These are phyloP conservation scores for Anoplius nigerrimus DNA, from an alignment of 2,888 invertebrate genomes.

Conservation along the genomic window DNA sequence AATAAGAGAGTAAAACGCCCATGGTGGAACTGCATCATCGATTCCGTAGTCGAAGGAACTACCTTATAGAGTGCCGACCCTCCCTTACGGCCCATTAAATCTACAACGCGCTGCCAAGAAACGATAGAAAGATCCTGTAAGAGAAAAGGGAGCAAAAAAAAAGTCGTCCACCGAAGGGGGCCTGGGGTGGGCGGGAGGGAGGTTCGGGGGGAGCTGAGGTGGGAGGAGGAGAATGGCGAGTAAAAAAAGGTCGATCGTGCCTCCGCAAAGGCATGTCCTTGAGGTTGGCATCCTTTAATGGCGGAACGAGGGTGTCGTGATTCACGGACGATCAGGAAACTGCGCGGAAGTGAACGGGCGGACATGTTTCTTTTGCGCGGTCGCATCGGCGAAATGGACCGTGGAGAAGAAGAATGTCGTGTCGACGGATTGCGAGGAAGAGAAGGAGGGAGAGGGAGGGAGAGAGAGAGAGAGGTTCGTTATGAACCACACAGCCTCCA, in stretches of 20 bases:
- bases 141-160: slow-evolving; percentile 23
- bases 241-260: slow-evolving; percentile 22
- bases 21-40: slow-evolving; percentile 41
- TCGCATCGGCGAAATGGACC: background rate
- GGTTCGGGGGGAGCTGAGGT: background rate
- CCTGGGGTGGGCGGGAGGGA: too few species aligned
- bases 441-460: background rate
- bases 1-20: slow-evolving; percentile 5
- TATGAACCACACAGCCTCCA: too few species aligned
- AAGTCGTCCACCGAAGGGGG: background rate
- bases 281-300: slow-evolving; percentile 6
- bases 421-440: background rate
- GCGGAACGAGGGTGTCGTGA: slow-evolving; percentile 10
- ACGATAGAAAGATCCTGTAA: slow-evolving; percentile 26
- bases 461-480: slow-evolving; percentile 1
- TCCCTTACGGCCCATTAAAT: slow-evolving; percentile 52
- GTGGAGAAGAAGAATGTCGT: slow-evolving; percentile 4
- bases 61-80: slow-evolving; percentile 39
- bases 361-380: slow-evolving; percentile 3
- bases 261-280: background rate
- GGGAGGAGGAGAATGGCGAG: background rate
- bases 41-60: slow-evolving; percentile 34
- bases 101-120: slow-evolving; percentile 44
- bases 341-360: background rate
- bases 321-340: slow-evolving; percentile 1